Base-by-base conservation (phyloP, 2,888 invertebrate species). In the Hipparchia semele region DNA sequence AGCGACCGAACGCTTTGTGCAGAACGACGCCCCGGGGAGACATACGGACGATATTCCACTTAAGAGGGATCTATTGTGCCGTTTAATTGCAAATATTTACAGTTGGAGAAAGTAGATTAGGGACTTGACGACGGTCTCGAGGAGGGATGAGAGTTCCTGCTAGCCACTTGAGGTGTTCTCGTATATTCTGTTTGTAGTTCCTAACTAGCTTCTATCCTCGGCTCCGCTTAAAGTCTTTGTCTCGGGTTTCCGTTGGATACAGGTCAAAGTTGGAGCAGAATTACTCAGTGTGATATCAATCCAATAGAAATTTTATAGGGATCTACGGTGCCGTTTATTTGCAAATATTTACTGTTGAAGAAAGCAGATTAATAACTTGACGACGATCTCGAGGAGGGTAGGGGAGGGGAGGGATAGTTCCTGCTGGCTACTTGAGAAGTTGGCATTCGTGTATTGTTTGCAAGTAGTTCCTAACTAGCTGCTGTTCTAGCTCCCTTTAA, bases 11-110 rank as follows among this genome's bases (percentile, higher is more conserved):
- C 82, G 79, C 81, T 82, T 85, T 83, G 84, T 81, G 78, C 79
- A 77, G 75, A 84, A 87, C 81, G 82, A 80, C 81, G 78, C 90
- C 86, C 86, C 74, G 66, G 86, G 87, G 90, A 79, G 75, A 76
- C 81, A 84, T 85, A 81, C 78, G 77, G 79, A 75, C 82, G 82
- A 84, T 85, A 86, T 87, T 86, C 85, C 79, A 33, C 85, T 86
- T 89, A 90, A 90, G 87, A 85, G 86, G 83, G 82, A 86, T 84
- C 86, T 88, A 89, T 89, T 89, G 88, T 85, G 77, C 72, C 77
- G 77, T 80, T 83, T 83, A 82, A 83, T 83, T 83, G 79, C 80
- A 77, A 75, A 73, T 77, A 75, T 72, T 74, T 75, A 65, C 65
- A 75, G 71, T 73, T 56, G 49, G 64, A 71, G 73, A 73, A 73